These are phyloP conservation scores for Acanthaster planci DNA, from an alignment of 35 echinoderm and acorn worm species.

Conservation along the genomic window DNA sequence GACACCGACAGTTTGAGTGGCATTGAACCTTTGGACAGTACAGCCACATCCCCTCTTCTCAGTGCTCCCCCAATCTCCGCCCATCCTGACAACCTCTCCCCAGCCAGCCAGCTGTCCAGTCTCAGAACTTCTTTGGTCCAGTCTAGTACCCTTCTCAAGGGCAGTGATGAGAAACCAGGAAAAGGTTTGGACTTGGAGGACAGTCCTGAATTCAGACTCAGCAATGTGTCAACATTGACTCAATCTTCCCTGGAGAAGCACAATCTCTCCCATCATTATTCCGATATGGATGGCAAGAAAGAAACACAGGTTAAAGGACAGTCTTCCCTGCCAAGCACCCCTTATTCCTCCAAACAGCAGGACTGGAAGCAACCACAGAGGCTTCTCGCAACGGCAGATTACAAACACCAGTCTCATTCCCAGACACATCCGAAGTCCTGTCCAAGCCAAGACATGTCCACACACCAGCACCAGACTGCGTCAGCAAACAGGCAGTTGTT, in stretches of 20 bases:
- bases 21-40: background rate
- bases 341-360: background rate
- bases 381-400: background rate
- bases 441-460: no score
- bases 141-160: background rate
- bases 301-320: background rate
- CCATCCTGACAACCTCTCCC: background rate
- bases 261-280: background rate
- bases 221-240: background rate
- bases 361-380: background rate
- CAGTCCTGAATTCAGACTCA: conserved; percentile 7
- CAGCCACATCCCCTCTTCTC: background rate
- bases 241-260: background rate
- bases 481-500: conserved; percentile 7
- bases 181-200: background rate
- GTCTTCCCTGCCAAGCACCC: background rate
- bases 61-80: background rate
- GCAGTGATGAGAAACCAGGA: background rate
- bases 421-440: background rate
- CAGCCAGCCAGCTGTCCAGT: background rate
- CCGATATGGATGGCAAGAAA: background rate
- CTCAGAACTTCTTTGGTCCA: background rate
- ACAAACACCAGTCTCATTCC: background rate
- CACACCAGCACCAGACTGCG: background rate
- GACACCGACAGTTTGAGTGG: conserved; percentile 12